phyloP scores from a whole-genome alignment of 2,797 vertebrate species.

The Taenioides sp. region DNA sequence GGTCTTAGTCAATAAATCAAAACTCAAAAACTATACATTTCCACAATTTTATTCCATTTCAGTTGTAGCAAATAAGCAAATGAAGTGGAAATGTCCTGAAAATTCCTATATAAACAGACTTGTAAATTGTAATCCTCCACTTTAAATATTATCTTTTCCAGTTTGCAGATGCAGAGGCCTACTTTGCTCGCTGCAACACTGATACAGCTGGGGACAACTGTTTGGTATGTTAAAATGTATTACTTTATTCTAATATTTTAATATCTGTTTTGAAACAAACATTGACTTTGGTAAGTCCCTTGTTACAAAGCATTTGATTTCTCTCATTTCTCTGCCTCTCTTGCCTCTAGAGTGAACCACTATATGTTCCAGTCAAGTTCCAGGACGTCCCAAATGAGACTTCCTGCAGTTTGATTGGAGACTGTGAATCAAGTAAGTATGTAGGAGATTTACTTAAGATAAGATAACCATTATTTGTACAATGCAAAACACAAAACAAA shows the following conservation, averaged over 20 bases:
- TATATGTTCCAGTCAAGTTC: conserved; percentile 96
- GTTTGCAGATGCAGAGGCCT: conserved; percentile 92
- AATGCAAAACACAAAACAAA: too few species aligned
- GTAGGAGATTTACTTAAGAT: not conserved
- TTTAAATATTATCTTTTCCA: conserved; percentile 51
- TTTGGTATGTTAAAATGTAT: conserved; percentile 78
- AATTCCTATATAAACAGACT: not conserved
- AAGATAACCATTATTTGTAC: too few species aligned
- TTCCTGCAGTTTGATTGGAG: conserved; percentile 70
- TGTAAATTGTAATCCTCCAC: not conserved
- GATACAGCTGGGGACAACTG: conserved; percentile 84
- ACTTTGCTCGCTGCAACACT: conserved; percentile 86
- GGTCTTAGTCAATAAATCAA: not conserved
- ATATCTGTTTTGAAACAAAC: not conserved
- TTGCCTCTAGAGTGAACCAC: conserved; percentile 89
- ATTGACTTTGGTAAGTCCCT: too few species aligned
- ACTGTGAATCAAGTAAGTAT: conserved; percentile 85
- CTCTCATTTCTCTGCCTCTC: conserved; percentile 4
- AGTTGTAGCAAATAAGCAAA: not conserved
- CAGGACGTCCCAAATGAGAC: conserved; percentile 88
- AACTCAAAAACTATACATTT: not conserved
- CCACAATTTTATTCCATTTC: not conserved
- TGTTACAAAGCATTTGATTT: not conserved
- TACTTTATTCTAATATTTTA: not conserved
- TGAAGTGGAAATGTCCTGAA: not conserved